phyloP scores from a whole-genome alignment of 2,113 vertebrate genomes.

The Planiliza haematocheilus region DNA sequence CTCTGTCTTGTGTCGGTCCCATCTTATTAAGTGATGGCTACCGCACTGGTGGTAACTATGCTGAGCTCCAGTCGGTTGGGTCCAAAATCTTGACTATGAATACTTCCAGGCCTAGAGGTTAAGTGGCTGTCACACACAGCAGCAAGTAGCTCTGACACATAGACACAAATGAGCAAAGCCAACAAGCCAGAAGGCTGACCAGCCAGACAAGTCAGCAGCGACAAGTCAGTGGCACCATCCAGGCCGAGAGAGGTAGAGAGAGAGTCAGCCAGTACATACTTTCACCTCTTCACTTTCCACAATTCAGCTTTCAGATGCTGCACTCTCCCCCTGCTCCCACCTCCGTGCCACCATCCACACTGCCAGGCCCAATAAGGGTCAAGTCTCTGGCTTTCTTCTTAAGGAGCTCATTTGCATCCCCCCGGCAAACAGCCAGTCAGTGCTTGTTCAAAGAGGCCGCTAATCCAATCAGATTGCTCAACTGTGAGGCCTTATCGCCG shows the following conservation, averaged over 20 bases:
- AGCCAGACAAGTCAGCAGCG: constrained; percentile 44
- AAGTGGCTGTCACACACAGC: constrained; percentile 69
- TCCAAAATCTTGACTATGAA: constrained; percentile 40
- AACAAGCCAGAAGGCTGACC: constrained; percentile 57
- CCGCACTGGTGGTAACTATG: constrained; percentile 20
- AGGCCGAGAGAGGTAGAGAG: constrained; percentile 42
- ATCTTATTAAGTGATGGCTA: constrained; percentile 17
- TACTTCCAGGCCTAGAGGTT: constrained; percentile 67
- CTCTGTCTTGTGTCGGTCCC: constrained; percentile 14
- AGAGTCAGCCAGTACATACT: constrained; percentile 61
- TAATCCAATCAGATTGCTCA: constrained; percentile 81
- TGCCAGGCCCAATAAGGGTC: constrained; percentile 81
- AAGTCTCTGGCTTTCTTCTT: constrained; percentile 70
- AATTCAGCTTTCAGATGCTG: constrained; percentile 65
- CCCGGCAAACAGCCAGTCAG: constrained; percentile 80
- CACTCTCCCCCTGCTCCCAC: constrained; percentile 47
- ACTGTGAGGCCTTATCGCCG: constrained; percentile 73
- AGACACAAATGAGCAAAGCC: constrained; percentile 65
- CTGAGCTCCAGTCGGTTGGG: constrained; percentile 35
- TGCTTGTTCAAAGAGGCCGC: constrained; percentile 74
- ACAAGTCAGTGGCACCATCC: constrained; percentile 56
- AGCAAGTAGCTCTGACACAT: constrained; percentile 62
- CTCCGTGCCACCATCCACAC: constrained; percentile 61
- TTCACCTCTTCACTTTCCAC: constrained; percentile 64
- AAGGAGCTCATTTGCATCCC: constrained; percentile 82